Evolutionary conservation across 2,113 vertebrate species (phyloP).

Genomic region (Xiphophorus couchianus): DNA sequence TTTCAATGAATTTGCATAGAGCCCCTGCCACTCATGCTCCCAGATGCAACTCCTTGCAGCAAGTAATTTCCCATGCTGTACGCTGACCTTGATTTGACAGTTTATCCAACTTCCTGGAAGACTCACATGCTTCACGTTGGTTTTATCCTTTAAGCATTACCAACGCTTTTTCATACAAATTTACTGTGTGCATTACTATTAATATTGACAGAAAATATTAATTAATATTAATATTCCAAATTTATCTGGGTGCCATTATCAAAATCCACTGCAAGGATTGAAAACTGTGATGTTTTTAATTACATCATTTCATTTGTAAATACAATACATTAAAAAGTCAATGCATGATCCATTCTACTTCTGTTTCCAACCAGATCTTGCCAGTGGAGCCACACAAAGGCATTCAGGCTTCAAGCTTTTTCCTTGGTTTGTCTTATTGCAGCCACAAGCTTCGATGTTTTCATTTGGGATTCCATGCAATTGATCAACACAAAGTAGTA

Average conservation of each 20-base stretch:
- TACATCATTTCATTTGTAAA: background rate
- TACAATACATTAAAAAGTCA: background rate
- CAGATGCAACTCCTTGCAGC: background rate
- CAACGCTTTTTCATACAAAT: background rate
- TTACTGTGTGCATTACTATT: background rate
- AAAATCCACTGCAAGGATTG: background rate
- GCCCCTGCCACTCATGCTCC: background rate
- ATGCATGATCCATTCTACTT: background rate
- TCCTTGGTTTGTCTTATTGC: background rate
- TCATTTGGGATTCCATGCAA: background rate
- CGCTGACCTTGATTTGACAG: background rate
- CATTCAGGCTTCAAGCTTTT: too few relatives aligned
- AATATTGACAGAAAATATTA: too few relatives aligned
- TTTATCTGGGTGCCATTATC: background rate
- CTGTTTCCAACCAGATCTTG: background rate
- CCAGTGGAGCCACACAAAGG: too few relatives aligned
- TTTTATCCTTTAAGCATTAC: background rate
- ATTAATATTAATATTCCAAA: background rate
- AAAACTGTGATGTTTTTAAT: background rate
- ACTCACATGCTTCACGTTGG: background rate
- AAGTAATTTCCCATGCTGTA: background rate
- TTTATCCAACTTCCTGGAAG: background rate
- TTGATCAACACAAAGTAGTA: background rate
- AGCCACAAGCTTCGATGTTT: background rate
- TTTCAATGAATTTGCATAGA: background rate